Base-by-base conservation (phyloP, 1,140 invertebrate genomes). In the Tetramorium simillimum region DNA sequence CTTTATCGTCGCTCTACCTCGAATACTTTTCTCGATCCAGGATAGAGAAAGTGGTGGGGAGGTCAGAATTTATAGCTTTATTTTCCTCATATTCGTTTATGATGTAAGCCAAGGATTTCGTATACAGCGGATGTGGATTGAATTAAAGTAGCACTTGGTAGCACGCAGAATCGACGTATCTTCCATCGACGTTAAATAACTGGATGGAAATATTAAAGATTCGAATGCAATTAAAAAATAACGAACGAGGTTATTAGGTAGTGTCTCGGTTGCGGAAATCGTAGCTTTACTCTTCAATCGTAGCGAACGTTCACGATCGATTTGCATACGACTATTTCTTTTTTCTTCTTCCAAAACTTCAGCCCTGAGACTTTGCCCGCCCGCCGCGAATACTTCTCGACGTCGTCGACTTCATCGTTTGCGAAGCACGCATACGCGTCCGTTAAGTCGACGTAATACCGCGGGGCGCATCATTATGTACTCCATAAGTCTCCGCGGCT, bases 381-480 rank as follows among this genome's bases (percentile, higher is more conserved):
- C 76, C 62, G 65, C 46, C 75, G 33, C 58, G 33, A 56, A 76
- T 46, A 73, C n/a, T 63, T 72, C 43, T 86, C 63, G 37, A 43
- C 58, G 82, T 73, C 85, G 60, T 75, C 85, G 86, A 67, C 85
- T 89, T 91, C 86, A 86, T 86, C 85, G 63, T 80, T 75, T 87
- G 80, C 86, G 73, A 91, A 84, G 76, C 81, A 72, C 76, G 86
- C 82, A 82, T 90, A 90, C 89, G 82, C 85, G 81, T 91, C 88
- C 86, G 91, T 89, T 90, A 92, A 92, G 88, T 91, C 91, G 89
- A 88, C 90, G 89, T 91, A 93, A 93, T 93, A 93, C 92, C 92
- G 76, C 87, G 56, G 87, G 90, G 90, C 92, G 91, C 91, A 90
- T 94, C 93, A 94, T 94, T 93, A 93, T 92, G 93, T 94, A 92